Evolutionary conservation across 2,888 invertebrate genomes (phyloP).

Genomic region (Aplocera efformata): DNA sequence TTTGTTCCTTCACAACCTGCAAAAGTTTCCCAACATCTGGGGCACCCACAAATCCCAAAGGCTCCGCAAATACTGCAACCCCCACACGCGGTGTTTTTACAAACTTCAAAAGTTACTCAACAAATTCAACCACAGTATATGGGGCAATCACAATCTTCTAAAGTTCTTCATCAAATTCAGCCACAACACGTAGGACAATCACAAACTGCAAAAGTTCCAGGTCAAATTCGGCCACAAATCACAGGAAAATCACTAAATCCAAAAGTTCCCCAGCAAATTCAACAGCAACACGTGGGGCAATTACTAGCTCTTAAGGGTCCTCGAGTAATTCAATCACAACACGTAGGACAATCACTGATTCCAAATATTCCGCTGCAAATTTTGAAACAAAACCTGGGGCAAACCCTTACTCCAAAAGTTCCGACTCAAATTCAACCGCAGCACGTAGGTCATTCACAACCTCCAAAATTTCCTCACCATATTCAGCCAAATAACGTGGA

Average conservation of each 20-base stretch:
- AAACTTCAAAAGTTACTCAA: background rate
- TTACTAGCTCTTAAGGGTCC: no score
- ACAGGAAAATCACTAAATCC: no score
- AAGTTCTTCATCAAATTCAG: background rate
- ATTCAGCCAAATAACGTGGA: no score
- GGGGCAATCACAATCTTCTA: background rate
- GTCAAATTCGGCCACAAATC: background rate
- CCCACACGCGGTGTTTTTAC: background rate
- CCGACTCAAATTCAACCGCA: no score
- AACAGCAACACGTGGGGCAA: no score
- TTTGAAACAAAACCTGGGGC: background rate
- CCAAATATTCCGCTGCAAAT: constrained; percentile 3
- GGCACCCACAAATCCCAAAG: constrained; percentile 2
- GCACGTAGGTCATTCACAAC: no score
- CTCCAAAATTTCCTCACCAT: constrained; percentile 2
- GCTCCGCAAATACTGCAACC: background rate
- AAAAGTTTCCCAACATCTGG: background rate
- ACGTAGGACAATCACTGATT: background rate
- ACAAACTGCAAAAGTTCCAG: constrained; percentile 3
- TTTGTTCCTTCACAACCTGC: background rate
- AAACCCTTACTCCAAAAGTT: no score
- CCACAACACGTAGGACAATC: background rate
- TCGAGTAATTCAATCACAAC: no score
- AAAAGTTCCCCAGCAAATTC: no score
- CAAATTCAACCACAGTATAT: constrained; percentile 2